A percentile compares a stretch with the other conserved stretches of the same genome.
Conservation (phyloP, 2,113 vertebrate genomes). For the Dunckerocampus dactyliophorus region DNA sequence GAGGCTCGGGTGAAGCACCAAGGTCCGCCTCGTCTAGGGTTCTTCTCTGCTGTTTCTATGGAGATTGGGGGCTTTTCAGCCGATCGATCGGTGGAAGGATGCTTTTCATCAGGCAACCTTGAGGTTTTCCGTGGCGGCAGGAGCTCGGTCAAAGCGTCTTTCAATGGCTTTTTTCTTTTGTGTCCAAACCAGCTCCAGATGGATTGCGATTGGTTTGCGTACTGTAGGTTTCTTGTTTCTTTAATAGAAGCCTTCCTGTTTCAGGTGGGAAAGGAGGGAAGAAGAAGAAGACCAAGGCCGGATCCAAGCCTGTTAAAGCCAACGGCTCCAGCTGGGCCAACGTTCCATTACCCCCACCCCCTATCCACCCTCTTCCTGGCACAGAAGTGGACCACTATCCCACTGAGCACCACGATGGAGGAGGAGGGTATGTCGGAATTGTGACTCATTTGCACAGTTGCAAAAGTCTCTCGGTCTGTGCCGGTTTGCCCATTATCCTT, state of each 20-base stretch:
- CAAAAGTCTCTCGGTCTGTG: background rate
- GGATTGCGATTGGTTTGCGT: slow-evolving; percentile 6
- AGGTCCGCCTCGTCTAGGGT: slow-evolving; percentile 55
- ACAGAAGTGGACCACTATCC: slow-evolving; percentile 93
- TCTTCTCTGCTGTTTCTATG: slow-evolving; percentile 67
- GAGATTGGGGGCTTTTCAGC: slow-evolving; percentile 66
- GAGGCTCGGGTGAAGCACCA: slow-evolving; percentile 60
- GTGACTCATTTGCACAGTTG: background rate
- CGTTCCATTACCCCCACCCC: slow-evolving; percentile 91
- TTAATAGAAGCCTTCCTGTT: slow-evolving; percentile 30
- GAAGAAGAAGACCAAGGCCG: slow-evolving; percentile 96
- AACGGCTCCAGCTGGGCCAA: slow-evolving; percentile 95
- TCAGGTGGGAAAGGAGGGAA: slow-evolving; percentile 97
- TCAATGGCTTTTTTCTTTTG: slow-evolving; percentile 23
- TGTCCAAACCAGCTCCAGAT: slow-evolving; percentile 31
- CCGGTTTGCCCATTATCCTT: no score
- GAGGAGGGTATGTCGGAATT: slow-evolving; percentile 77
- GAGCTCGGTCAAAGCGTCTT: slow-evolving; percentile 45
- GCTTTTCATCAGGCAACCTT: slow-evolving; percentile 70
- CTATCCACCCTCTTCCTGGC: slow-evolving; percentile 91
- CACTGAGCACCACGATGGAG: slow-evolving; percentile 86
- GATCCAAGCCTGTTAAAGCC: slow-evolving; percentile 84
- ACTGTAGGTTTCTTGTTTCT: background rate
- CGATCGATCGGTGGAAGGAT: slow-evolving; percentile 59
- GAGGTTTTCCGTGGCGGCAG: slow-evolving; percentile 51